phyloP scores from a whole-genome alignment of 2,797 vertebrate species.

The Margarornis squamiger region DNA sequence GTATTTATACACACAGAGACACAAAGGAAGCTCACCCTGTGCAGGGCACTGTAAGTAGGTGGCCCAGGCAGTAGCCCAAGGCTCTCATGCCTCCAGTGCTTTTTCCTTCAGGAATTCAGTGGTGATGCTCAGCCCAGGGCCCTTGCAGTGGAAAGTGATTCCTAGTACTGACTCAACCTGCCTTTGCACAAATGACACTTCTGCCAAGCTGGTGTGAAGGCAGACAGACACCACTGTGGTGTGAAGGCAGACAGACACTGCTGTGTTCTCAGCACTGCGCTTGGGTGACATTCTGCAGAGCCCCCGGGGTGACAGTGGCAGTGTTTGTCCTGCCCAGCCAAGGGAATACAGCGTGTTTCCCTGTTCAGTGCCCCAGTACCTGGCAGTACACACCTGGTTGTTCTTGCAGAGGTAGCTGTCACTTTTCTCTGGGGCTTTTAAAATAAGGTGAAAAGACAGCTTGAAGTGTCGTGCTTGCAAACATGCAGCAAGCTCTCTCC shows the following conservation, averaged over 20 bases:
- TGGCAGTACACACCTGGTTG: fast-evolving
- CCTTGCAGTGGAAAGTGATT: background rate
- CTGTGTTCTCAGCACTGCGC: background rate
- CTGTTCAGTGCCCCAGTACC: background rate
- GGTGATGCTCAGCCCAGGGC: background rate
- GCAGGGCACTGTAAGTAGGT: background rate
- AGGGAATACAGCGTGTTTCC: background rate
- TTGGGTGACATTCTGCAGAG: background rate
- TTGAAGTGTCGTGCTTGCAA: background rate
- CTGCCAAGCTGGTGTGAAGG: background rate
- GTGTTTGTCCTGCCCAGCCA: fast-evolving
- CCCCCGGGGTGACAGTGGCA: background rate
- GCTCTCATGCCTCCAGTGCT: background rate
- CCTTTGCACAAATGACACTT: background rate
- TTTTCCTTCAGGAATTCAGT: fast-evolving
- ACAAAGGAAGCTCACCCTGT: background rate
- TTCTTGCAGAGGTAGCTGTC: background rate
- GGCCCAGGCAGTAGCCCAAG: background rate
- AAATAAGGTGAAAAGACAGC: background rate
- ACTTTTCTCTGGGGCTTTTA: background rate
- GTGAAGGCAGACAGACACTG: background rate
- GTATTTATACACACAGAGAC: too few relatives aligned
- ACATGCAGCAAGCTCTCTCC: fast-evolving
- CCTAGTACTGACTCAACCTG: background rate
- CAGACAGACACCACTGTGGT: fast-evolving